These are phyloP conservation scores for Megaceryle maxima DNA, from an alignment of 2,113 vertebrate species.

Conservation along the genomic window DNA sequence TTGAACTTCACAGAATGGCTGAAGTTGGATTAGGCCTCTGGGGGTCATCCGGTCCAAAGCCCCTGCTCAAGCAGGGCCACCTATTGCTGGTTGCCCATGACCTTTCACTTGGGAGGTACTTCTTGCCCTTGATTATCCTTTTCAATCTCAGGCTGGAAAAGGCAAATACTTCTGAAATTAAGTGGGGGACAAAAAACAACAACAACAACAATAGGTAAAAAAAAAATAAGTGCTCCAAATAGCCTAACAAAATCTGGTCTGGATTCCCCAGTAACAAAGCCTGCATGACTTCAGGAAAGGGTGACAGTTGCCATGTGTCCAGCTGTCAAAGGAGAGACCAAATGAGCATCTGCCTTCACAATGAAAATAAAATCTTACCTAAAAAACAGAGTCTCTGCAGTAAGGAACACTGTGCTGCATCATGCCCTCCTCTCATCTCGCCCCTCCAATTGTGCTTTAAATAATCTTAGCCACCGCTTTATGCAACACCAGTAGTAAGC, in stretches of 20 bases:
- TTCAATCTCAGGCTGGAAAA: neutral
- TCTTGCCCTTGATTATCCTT: neutral
- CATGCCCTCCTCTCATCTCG: no score
- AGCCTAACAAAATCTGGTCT: neutral
- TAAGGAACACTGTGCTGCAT: neutral
- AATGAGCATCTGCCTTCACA: neutral
- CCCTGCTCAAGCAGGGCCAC: neutral
- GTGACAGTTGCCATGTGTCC: neutral
- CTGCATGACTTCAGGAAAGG: neutral
- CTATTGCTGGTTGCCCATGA: neutral
- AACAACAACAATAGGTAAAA: neutral
- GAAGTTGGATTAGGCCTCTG: neutral
- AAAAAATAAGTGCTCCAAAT: neutral
- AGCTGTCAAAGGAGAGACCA: neutral
- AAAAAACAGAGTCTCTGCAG: neutral
- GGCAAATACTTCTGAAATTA: neutral
- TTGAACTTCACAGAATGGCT: neutral
- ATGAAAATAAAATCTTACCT: neutral
- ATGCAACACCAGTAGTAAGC: neutral
- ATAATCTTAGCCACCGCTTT: neutral
- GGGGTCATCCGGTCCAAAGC: neutral
- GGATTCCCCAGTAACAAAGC: neutral
- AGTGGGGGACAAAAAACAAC: neutral
- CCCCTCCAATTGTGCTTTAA: neutral
- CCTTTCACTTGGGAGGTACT: neutral